A percentile compares a stretch with the other conserved stretches of the same genome.
These are phyloP conservation scores for Zaprionus lachaisei DNA, from an alignment of 1,140 invertebrate species.

Conservation along the genomic window DNA sequence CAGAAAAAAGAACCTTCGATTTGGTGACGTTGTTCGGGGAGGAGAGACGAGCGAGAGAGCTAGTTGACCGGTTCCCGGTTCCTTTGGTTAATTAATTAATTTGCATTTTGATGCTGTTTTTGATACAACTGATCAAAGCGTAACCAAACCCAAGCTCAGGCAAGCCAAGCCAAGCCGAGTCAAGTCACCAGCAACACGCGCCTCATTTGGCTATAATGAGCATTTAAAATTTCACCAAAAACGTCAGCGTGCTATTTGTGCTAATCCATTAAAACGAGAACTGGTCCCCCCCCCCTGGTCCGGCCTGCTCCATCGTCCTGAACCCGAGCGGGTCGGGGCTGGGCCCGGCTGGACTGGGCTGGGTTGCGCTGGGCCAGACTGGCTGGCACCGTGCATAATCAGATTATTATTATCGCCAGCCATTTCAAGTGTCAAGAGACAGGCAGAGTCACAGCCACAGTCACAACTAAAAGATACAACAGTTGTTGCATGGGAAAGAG, in stretches of 20 bases:
- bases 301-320: background rate
- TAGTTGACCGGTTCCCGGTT: slow-evolving; percentile 53
- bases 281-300: slow-evolving; percentile 21
- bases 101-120: slow-evolving; percentile 68
- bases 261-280: slow-evolving; percentile 62
- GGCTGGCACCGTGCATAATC: slow-evolving; percentile 64
- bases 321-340: background rate
- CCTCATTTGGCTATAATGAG: slow-evolving; percentile 68
- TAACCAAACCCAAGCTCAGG: slow-evolving; percentile 15
- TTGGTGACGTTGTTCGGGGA: slow-evolving; percentile 9
- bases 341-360: background rate
- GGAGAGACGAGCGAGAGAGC: background rate
- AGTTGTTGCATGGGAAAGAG: background rate
- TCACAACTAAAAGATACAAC: slow-evolving; percentile 11
- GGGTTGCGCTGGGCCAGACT: slow-evolving; percentile 59
- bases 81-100: slow-evolving; percentile 63
- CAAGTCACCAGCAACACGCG: slow-evolving; percentile 42
- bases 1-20: background rate
- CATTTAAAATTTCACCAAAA: slow-evolving; percentile 78
- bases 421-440: slow-evolving; percentile 52
- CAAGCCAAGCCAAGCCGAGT: slow-evolving; percentile 32
- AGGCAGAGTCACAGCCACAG: slow-evolving; percentile 5
- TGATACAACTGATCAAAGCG: background rate
- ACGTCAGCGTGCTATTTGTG: slow-evolving; percentile 59
- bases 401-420: slow-evolving; percentile 28